Conservation (phyloP, 2,797 vertebrate species). For the Loris lydekkerianus region DNA sequence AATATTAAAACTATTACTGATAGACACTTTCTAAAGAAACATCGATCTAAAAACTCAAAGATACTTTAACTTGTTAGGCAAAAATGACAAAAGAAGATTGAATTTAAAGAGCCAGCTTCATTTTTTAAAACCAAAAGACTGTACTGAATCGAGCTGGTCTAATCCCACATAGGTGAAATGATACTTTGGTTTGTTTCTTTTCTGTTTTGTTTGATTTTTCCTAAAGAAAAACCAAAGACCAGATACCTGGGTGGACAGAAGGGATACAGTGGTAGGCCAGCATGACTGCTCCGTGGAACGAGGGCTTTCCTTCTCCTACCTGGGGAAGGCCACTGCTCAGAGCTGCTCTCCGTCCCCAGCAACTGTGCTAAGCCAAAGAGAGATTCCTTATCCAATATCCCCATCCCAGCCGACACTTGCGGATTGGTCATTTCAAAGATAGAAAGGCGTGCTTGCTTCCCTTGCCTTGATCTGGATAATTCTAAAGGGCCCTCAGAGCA, state of each 20-base stretch:
- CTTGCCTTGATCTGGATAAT: neutral
- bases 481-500: neutral
- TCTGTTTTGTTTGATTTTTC: neutral
- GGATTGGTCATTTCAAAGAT: neutral
- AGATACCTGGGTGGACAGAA: neutral
- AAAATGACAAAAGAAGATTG: neutral
- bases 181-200: neutral
- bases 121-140: neutral
- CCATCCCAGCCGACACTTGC: neutral
- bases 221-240: neutral
- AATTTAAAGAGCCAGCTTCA: neutral
- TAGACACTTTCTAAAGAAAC: neutral
- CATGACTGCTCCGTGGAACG: rapidly evolving
- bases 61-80: neutral
- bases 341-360: neutral
- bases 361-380: neutral
- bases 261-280: rapidly evolving
- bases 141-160: neutral
- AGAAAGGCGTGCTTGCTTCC: neutral
- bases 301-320: neutral
- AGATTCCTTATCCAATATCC: no score
- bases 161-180: neutral
- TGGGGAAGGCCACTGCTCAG: neutral
- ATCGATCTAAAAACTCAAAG: neutral
- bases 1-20: neutral